phyloP scores from a whole-genome alignment of 1,140 invertebrate species.

The Drosophila kohkoa region DNA sequence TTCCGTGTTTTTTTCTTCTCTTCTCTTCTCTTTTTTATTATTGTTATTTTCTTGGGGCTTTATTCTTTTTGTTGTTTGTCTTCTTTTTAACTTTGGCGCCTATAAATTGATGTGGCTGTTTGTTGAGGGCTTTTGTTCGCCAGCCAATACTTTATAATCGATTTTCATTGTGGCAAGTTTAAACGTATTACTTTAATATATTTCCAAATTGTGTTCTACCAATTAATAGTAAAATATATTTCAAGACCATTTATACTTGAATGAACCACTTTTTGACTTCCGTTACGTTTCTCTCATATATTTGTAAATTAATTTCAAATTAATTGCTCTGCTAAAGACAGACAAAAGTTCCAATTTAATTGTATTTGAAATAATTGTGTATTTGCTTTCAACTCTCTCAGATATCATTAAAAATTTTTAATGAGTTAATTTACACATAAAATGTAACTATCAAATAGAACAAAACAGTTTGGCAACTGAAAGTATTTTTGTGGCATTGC shows the following conservation, averaged over 20 bases:
- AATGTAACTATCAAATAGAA: background rate
- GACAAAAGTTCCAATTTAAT: background rate
- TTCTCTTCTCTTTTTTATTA: background rate
- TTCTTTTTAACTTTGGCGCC: slow-evolving; percentile 22
- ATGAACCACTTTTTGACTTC: background rate
- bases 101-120: slow-evolving; percentile 29
- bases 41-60: slow-evolving; percentile 6
- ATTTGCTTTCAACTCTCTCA: background rate
- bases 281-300: background rate
- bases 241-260: too few relatives aligned
- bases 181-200: slow-evolving; percentile 38
- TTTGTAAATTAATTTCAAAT: background rate
- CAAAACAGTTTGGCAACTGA: background rate
- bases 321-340: background rate
- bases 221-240: too few relatives aligned
- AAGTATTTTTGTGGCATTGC: background rate
- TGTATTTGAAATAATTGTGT: background rate
- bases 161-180: slow-evolving; percentile 52
- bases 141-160: slow-evolving; percentile 56
- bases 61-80: slow-evolving; percentile 17
- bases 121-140: slow-evolving; percentile 28
- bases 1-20: slow-evolving; percentile 16
- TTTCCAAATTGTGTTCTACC: background rate
- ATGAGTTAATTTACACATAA: background rate
- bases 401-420: background rate